Conservation (phyloP, 1,140 invertebrate species). For the Grapholita molesta region DNA sequence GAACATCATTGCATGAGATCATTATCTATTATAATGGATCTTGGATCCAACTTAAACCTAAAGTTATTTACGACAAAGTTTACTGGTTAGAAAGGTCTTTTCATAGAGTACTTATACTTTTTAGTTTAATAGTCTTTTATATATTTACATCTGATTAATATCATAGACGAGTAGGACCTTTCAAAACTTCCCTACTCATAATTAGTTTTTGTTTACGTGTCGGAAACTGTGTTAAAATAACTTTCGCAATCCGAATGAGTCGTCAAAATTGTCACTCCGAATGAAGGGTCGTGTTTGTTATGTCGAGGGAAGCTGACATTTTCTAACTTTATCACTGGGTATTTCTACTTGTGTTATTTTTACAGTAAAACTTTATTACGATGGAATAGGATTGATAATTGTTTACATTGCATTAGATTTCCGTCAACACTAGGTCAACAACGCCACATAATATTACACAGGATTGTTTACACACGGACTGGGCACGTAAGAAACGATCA, state of each 20-base stretch:
- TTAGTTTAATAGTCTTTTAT: too few relatives aligned
- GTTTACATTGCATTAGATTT: not conserved
- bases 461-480: constrained; percentile 3
- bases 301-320: not conserved
- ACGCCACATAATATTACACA: not conserved
- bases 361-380: not conserved
- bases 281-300: constrained; percentile 12
- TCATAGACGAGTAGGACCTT: too few relatives aligned
- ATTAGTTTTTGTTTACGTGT: constrained; percentile 9
- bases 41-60: not conserved
- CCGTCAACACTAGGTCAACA: not conserved
- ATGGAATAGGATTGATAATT: not conserved
- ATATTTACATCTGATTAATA: too few relatives aligned
- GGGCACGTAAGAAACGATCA: not conserved
- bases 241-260: not conserved
- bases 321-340: not conserved
- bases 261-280: constrained; percentile 6
- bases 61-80: too few relatives aligned
- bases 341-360: not conserved
- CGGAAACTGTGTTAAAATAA: not conserved
- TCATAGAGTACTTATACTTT: too few relatives aligned
- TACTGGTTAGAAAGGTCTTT: too few relatives aligned
- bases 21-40: not conserved
- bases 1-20: not conserved
- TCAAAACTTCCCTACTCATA: not conserved